phyloP scores from a whole-genome alignment of 2,888 invertebrate genomes.

The Drymonia ruficornis region DNA sequence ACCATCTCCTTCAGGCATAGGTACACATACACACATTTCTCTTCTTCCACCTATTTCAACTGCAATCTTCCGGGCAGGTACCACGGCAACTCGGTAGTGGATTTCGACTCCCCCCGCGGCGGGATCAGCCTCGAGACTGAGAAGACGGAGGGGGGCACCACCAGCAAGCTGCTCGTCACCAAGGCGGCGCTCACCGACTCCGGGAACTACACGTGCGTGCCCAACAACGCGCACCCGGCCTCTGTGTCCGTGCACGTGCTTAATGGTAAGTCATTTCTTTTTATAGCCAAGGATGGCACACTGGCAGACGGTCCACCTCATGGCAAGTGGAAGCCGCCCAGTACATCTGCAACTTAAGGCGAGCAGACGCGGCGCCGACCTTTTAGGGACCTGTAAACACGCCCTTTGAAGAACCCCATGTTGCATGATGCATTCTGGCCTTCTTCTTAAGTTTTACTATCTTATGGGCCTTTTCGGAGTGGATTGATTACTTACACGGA shows the following conservation, averaged over 20 bases:
- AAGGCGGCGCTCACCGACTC: constrained; percentile 94
- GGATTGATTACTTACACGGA: too few species aligned
- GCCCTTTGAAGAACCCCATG: too few species aligned
- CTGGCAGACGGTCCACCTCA: too few species aligned
- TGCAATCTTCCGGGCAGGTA: constrained; percentile 84
- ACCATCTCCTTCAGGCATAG: too few species aligned
- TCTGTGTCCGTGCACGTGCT: constrained; percentile 94
- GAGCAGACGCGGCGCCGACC: too few species aligned
- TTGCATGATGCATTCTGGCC: too few species aligned
- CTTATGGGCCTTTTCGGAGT: too few species aligned
- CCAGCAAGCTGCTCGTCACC: constrained; percentile 93
- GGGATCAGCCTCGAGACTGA: constrained; percentile 96
- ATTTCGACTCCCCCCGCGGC: constrained; percentile 93
- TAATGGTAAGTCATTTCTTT: constrained; percentile 88
- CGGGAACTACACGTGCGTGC: constrained; percentile 96
- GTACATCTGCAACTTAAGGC: too few species aligned
- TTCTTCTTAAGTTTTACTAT: too few species aligned
- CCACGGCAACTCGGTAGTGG: constrained; percentile 92
- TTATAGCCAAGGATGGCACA: too few species aligned
- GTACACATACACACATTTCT: not conserved
- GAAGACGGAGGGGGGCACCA: constrained; percentile 93
- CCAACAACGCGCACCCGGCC: constrained; percentile 92
- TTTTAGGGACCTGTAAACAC: too few species aligned
- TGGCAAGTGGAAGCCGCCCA: too few species aligned
- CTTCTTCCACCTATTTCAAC: not conserved